Evolutionary conservation across 2,797 vertebrate genomes (phyloP).

Genomic region (Sarcoramphus papa): DNA sequence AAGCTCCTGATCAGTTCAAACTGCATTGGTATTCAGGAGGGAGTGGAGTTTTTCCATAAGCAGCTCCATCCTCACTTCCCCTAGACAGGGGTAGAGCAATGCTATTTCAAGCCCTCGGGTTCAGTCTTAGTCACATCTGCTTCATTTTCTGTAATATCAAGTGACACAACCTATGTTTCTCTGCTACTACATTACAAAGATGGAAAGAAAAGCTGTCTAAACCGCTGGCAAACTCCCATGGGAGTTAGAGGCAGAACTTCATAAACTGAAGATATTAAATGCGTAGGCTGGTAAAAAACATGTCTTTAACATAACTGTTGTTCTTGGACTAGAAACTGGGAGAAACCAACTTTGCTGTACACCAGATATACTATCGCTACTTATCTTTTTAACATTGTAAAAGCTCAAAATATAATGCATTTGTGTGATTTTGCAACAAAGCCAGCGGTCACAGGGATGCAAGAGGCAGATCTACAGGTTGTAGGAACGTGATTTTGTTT

Average conservation of each 20-base stretch:
- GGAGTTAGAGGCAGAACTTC: background rate
- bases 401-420: background rate
- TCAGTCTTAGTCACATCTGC: background rate
- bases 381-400: background rate
- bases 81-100: background rate
- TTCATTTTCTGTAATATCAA: background rate
- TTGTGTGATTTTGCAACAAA: background rate
- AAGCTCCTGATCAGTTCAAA: background rate
- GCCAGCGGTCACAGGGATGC: background rate
- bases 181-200: background rate
- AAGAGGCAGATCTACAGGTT: background rate
- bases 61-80: background rate
- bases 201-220: background rate
- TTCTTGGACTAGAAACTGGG: background rate
- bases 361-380: background rate
- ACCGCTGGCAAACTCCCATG: background rate
- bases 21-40: background rate
- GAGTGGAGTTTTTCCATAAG: background rate
- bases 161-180: background rate
- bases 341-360: background rate
- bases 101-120: background rate
- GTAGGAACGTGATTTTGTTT: background rate
- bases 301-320: background rate
- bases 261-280: background rate
- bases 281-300: rapidly evolving